Evolutionary conservation across 2,888 invertebrate genomes (phyloP), one percentile per base, ranked within the genome.

Genomic region (Odiellus spinosus): DNA sequence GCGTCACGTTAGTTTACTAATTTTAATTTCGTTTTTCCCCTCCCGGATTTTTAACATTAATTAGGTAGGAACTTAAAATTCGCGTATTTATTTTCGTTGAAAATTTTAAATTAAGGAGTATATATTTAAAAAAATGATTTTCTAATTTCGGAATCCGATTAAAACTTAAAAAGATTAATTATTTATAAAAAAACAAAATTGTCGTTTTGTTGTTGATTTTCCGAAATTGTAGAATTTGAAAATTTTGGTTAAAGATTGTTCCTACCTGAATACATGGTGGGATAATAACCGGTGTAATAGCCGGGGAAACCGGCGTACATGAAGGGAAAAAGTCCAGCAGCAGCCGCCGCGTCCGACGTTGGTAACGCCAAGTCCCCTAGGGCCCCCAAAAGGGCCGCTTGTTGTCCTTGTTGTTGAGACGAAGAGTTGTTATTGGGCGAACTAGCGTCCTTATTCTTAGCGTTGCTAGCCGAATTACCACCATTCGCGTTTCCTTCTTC

Each of bases 281-380:
- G 74, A 58, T 74, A 76, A 67, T 61, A 73, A 72, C 64, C 65
- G 19, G 52, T 48, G 54, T 61, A 61, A 54, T 61, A 62, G 42
- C 64, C 63, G 8, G 66, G 64, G 48, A 66, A 59, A 33, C 66
- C 66, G 26, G 26, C 61, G 56, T 65, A 66, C 64, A 68, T 64
- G 58, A 63, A 64, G 42, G 66, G 63, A 53, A 67, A 55, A 55
- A 66, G 59, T 35, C 60, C 59, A 14, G 63, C 51, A 26, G 55
- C 50, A 39, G 56, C 57, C 38, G 51, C 49, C 18, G 55, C 50
- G 40, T 57, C 57, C 38, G 51, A 50, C 18, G 65, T 68, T 66
- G 67, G 64, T 54, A 63, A 35, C 11, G 51, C 45, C 38, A 51
- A 53, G 36, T 53, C 53, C 20, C 46, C 40, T 43, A 48, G 48